Evolutionary conservation across 1,140 invertebrate genomes (phyloP).

Genomic region (Tribolium castaneum): DNA sequence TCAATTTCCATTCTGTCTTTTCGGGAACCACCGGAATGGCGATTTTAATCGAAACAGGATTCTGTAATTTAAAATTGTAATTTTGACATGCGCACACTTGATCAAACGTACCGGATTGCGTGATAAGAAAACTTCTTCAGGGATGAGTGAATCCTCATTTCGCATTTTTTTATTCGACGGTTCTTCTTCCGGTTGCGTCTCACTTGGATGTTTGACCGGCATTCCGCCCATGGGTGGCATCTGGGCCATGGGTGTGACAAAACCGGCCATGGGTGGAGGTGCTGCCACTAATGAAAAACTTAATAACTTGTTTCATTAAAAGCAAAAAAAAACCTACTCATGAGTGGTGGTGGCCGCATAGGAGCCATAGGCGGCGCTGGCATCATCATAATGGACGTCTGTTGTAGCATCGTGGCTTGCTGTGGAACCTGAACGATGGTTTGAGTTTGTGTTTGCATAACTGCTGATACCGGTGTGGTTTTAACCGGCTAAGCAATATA

Average conservation of each 20-base stretch:
- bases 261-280: slow-evolving; percentile 67
- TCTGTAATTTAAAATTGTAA: slow-evolving; percentile 58
- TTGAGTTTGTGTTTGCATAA: slow-evolving; percentile 63
- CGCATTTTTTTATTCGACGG: slow-evolving; percentile 88
- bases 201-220: slow-evolving; percentile 66
- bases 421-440: slow-evolving; percentile 67
- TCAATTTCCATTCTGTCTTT: slow-evolving; percentile 96
- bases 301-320: not conserved
- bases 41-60: slow-evolving; percentile 82
- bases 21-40: slow-evolving; percentile 85
- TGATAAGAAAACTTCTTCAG: slow-evolving; percentile 85
- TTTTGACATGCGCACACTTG: not conserved
- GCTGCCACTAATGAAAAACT: slow-evolving; percentile 55
- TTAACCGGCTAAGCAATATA: slow-evolving; percentile 55
- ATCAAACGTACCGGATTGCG: slow-evolving; percentile 66
- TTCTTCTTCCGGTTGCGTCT: slow-evolving; percentile 77
- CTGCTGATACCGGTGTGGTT: slow-evolving; percentile 60
- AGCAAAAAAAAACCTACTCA: slow-evolving; percentile 63
- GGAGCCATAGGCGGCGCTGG: slow-evolving; percentile 71
- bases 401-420: slow-evolving; percentile 67
- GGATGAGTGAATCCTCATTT: slow-evolving; percentile 92
- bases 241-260: slow-evolving; percentile 64
- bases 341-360: slow-evolving; percentile 72
- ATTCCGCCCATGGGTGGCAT: slow-evolving; percentile 62
- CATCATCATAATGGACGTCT: slow-evolving; percentile 76